A percentile compares a stretch with the other conserved stretches of the same genome.
Evolutionary conservation across 2,888 invertebrate genomes (phyloP).

Genomic region (Acanthosepion lycidas): DNA sequence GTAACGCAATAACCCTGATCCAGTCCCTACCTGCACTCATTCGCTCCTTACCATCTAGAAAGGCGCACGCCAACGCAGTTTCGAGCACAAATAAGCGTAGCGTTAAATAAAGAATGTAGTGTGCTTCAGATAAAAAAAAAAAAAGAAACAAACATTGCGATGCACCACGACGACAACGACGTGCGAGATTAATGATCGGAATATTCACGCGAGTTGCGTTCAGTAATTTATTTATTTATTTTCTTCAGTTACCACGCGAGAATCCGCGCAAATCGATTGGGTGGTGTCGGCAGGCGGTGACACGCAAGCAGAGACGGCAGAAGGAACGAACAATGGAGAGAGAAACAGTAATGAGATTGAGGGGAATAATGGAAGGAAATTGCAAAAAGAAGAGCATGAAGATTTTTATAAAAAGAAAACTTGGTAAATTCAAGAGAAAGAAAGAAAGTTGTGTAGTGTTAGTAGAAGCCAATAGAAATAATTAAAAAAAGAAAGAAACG

Average conservation of each 20-base stretch:
- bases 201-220: neutral
- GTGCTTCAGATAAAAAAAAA: neutral
- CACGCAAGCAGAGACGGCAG: neutral
- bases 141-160: neutral
- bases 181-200: constrained; percentile 9
- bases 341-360: neutral
- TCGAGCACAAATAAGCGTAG: neutral
- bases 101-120: neutral
- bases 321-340: neutral
- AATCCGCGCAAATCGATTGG: neutral
- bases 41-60: neutral
- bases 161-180: constrained; percentile 1
- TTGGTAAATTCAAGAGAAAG: neutral
- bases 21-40: neutral
- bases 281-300: neutral
- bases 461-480: neutral
- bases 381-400: neutral
- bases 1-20: neutral
- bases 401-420: no score
- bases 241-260: neutral
- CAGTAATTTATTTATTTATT: constrained; percentile 8
- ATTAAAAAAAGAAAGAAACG: no score
- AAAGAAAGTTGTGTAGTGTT: neutral
- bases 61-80: neutral
- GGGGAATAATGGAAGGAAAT: neutral